phyloP scores from a whole-genome alignment of 2,113 vertebrate genomes.

The Hydropotes inermis region DNA sequence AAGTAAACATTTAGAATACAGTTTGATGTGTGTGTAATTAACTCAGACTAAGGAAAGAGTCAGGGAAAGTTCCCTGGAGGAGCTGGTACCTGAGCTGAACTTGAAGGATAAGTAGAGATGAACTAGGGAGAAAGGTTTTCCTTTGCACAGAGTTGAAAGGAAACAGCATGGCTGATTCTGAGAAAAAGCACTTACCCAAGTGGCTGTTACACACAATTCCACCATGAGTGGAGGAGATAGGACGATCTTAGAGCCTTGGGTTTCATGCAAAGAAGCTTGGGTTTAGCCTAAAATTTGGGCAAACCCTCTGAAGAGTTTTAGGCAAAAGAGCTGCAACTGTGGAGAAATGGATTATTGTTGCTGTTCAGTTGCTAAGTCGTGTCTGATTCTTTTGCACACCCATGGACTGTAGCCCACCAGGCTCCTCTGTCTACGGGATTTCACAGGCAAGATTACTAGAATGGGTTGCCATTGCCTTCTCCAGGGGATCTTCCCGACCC shows the following conservation, averaged over 20 bases:
- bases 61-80: neutral
- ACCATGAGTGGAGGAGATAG: neutral
- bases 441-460: neutral
- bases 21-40: too few species aligned
- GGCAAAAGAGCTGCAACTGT: neutral
- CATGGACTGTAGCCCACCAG: neutral
- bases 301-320: neutral
- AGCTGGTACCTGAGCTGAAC: neutral
- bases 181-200: fast-evolving
- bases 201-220: neutral
- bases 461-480: neutral
- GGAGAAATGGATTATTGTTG: neutral
- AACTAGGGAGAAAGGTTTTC: neutral
- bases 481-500: neutral
- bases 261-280: neutral
- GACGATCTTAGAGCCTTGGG: neutral
- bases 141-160: neutral
- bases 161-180: neutral
- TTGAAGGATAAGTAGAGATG: neutral
- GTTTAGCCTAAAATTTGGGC: neutral
- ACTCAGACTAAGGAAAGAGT: too few species aligned
- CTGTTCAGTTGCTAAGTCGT: neutral
- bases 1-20: neutral
- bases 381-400: neutral
- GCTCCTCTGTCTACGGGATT: neutral